Conservation (phyloP, 1,140 invertebrate species). For the Aphaenogaster ashmeadi region DNA sequence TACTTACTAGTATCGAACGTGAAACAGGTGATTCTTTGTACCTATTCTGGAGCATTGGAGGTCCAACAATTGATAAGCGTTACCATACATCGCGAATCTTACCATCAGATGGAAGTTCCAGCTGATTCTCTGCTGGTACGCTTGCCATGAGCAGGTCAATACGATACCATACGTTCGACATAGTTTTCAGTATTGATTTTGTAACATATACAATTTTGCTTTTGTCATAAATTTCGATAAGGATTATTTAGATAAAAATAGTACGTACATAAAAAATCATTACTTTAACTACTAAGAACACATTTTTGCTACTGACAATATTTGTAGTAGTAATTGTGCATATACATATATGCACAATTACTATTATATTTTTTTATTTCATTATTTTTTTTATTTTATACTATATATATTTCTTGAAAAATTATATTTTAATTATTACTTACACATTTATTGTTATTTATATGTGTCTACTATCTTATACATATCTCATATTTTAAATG, state of each 20-base stretch:
- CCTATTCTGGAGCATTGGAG: background rate
- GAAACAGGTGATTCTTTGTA: conserved; percentile 78
- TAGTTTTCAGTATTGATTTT: background rate
- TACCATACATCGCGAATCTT: background rate
- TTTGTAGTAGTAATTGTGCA: background rate
- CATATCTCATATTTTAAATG: background rate
- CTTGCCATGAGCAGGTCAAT: conserved; percentile 32
- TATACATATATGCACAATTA: background rate
- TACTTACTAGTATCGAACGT: conserved; percentile 79
- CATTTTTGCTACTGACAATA: background rate
- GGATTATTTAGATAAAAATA: background rate
- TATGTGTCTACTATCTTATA: background rate
- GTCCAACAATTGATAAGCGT: conserved; percentile 18
- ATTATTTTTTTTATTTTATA: no score
- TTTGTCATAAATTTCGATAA: background rate
- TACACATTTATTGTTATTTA: conserved; percentile 1
- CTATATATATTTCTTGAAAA: no score
- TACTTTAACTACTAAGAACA: background rate
- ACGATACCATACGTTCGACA: background rate
- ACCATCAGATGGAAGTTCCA: conserved; percentile 32
- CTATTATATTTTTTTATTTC: no score
- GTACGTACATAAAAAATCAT: background rate
- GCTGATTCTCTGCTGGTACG: conserved; percentile 37
- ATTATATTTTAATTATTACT: background rate
- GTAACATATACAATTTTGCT: background rate